Base-by-base conservation (phyloP, 64 coral and sea anemone genomes). In the Orbicella faveolata region DNA sequence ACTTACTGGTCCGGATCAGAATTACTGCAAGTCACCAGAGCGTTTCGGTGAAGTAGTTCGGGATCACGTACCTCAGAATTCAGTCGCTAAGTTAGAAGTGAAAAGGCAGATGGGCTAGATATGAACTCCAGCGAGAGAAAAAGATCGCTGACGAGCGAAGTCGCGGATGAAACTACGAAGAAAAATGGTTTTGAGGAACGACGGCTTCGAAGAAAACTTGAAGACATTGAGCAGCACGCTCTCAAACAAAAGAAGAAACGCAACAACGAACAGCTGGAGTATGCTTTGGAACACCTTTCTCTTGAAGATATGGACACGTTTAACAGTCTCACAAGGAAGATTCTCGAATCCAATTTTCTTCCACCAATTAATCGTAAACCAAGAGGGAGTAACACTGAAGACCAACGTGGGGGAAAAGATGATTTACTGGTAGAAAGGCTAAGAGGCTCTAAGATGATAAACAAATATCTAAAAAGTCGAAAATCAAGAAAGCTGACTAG, bases 111-210 rank as follows among this genome's bases (percentile, higher is more conserved):
- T 2, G 12, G 36, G 63, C 8, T 48, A 19, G 59, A 69, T 33
- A 85, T 85, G 82, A 52, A 26, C 9, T 26, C n/a, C 52, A 20
- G 37, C 2, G 65, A 85, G 21, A 67, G 39, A 30, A 70, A n/a
- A 53, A 65, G 82, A n/a, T 51, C 82, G 4, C 23, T 85, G 12
- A 85, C 82, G 37, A 85, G 82, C 65, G 82, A 85, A 85, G 26
- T 72, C 65, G 82, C 82, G 10, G 82, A 85, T 52, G 63, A 25
- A 52, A 85, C 82, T 52, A 85, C 64, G 51, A 85, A 85, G 82
- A 85, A 85, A 52, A 85, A 85, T 39, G 65, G 36, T 72, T 52
- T 85, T 53, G 82, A 85, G 23, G 82, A 85, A 0, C 36, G 82
- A 72, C 9, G 82, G 16, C 65, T 85, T 13, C 64, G 72, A 44